phyloP scores from a whole-genome alignment of 2,797 vertebrate genomes.

The Meda fulgida region DNA sequence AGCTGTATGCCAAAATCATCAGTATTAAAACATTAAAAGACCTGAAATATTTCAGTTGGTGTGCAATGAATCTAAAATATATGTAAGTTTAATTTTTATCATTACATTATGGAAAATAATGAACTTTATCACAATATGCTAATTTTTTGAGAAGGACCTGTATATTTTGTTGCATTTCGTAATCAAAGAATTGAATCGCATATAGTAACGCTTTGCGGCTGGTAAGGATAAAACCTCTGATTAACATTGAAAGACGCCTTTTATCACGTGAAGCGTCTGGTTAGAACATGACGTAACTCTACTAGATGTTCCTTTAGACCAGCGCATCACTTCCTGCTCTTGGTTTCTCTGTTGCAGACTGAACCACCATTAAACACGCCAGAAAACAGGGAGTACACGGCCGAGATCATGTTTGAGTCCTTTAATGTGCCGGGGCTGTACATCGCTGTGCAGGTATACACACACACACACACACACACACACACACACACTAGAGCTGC shows the following conservation, averaged over 20 bases:
- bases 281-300: too few species aligned
- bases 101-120: too few species aligned
- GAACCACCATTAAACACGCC: conserved; percentile 91
- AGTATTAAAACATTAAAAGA: too few species aligned
- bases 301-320: neutral
- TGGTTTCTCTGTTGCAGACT: conserved; percentile 73
- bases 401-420: conserved; percentile 94
- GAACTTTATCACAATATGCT: too few species aligned
- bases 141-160: too few species aligned
- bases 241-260: neutral
- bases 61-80: too few species aligned
- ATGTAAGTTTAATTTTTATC: too few species aligned
- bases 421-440: conserved; percentile 91
- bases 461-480: neutral
- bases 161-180: neutral
- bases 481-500: neutral
- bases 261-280: rapidly evolving
- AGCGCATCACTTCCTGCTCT: neutral
- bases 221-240: neutral
- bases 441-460: conserved; percentile 87
- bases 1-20: too few species aligned
- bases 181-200: too few species aligned
- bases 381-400: conserved; percentile 92
- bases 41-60: too few species aligned
- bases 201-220: too few species aligned